phyloP scores from a whole-genome alignment of 2,888 invertebrate genomes.

The Brachylomia viminalis region DNA sequence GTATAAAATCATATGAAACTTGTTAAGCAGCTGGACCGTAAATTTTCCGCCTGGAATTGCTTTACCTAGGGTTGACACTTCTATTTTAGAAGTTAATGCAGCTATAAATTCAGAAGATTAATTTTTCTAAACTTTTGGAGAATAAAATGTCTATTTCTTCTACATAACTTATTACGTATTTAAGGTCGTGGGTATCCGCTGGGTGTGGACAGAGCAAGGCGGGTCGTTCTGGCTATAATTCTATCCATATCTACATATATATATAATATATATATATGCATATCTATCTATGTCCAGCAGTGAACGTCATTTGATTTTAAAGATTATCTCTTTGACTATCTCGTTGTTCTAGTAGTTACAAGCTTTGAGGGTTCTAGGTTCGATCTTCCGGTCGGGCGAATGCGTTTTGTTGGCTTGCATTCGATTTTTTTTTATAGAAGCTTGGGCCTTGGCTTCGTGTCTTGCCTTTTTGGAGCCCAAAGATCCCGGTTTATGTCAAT shows the following conservation, averaged over 20 bases:
- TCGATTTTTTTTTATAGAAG: too few relatives aligned
- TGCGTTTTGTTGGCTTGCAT: too few relatives aligned
- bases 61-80: constrained; percentile 46
- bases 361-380: neutral
- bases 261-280: too few relatives aligned
- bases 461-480: too few relatives aligned
- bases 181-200: too few relatives aligned
- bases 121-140: constrained; percentile 3
- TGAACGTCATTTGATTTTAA: too few relatives aligned
- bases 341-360: neutral
- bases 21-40: constrained; percentile 35
- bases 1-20: constrained; percentile 37
- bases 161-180: too few relatives aligned
- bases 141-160: neutral
- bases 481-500: neutral
- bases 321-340: too few relatives aligned
- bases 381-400: too few relatives aligned
- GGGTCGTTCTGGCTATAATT: neutral
- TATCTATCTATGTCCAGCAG: neutral
- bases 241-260: too few relatives aligned
- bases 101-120: constrained; percentile 18
- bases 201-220: neutral
- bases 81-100: constrained; percentile 36
- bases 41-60: constrained; percentile 37
- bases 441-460: too few relatives aligned